Percentiles rank a stretch among this genome's conserved stretches.
Conservation (phyloP, 1,140 invertebrate species). For the Drosophila kohkoa region DNA sequence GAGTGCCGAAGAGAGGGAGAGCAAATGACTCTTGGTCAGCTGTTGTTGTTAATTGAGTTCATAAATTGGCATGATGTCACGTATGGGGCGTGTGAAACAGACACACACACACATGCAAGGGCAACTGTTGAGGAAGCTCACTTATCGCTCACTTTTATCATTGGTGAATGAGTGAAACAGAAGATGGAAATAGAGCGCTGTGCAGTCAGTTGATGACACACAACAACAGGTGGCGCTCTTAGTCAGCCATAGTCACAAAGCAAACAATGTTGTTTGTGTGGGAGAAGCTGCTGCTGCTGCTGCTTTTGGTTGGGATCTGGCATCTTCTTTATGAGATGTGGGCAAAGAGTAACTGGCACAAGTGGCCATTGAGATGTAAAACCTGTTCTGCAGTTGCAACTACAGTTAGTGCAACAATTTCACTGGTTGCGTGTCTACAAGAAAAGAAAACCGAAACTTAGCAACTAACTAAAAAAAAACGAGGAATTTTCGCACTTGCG, state of each 20-base stretch:
- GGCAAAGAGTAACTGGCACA: constrained; percentile 46
- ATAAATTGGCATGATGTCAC: constrained; percentile 74
- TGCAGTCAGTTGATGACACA: constrained; percentile 59
- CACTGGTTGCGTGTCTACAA: constrained; percentile 1
- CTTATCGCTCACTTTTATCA: constrained; percentile 73
- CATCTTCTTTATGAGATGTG: constrained; percentile 31
- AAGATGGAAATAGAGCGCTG: constrained; percentile 18
- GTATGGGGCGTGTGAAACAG: constrained; percentile 41
- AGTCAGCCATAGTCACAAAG: constrained; percentile 51
- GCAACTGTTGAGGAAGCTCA: constrained; percentile 30
- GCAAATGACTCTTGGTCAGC: neutral
- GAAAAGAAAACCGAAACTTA: constrained; percentile 35
- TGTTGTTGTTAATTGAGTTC: constrained; percentile 57
- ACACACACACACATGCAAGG: constrained; percentile 1
- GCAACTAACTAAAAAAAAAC: constrained; percentile 48
- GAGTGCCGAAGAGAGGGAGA: neutral
- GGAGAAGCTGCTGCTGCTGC: constrained; percentile 35
- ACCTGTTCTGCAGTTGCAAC: constrained; percentile 51
- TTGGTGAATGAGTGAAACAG: constrained; percentile 13
- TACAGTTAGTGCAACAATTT: constrained; percentile 35
- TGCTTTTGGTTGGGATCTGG: constrained; percentile 2
- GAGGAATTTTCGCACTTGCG: constrained; percentile 50
- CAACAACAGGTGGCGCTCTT: constrained; percentile 71
- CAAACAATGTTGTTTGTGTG: constrained; percentile 32
- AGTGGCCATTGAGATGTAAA: constrained; percentile 44